phyloP scores from a whole-genome alignment of 2,888 invertebrate genomes.

The Drosophila vallismaia region DNA sequence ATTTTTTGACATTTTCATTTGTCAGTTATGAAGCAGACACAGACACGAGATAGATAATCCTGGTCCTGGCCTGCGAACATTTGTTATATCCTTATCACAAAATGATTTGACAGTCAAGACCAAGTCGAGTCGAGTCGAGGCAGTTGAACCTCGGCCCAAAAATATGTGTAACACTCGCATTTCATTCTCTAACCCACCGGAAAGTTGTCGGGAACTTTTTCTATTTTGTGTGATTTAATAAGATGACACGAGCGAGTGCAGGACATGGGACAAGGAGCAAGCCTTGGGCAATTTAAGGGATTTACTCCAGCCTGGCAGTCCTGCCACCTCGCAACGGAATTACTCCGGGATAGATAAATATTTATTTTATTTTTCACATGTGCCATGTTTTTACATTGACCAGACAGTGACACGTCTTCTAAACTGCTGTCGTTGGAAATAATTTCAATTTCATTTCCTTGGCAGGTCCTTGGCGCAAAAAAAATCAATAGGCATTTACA shows the following conservation, averaged over 20 bases:
- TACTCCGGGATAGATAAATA: conserved; percentile 53
- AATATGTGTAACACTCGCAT: conserved; percentile 24
- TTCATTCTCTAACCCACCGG: conserved; percentile 1
- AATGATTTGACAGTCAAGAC: conserved; percentile 72
- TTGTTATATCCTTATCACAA: conserved; percentile 69
- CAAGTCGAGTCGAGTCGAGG: conserved; percentile 39
- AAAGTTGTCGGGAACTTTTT: conserved; percentile 24
- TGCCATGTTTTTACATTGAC: conserved; percentile 16
- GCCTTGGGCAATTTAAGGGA: conserved; percentile 43
- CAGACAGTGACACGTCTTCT: conserved; percentile 14
- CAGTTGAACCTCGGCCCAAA: conserved; percentile 54
- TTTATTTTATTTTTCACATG: conserved; percentile 57
- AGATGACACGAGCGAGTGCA: conserved; percentile 25
- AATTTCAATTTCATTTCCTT: conserved; percentile 66
- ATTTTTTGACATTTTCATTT: conserved; percentile 76
- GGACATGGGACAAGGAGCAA: conserved; percentile 3
- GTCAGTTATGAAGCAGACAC: conserved; percentile 66
- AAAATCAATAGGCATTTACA: conserved; percentile 53
- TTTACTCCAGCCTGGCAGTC: conserved; percentile 22
- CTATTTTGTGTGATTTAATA: conserved; percentile 51
- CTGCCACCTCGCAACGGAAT: conserved; percentile 10
- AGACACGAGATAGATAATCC: conserved; percentile 29
- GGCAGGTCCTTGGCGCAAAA: not conserved
- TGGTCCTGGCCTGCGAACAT: conserved; percentile 38
- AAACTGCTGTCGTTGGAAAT: conserved; percentile 65